Base-by-base conservation (phyloP, 64 coral and sea anemone species). In the Stichodactyla helianthus region DNA sequence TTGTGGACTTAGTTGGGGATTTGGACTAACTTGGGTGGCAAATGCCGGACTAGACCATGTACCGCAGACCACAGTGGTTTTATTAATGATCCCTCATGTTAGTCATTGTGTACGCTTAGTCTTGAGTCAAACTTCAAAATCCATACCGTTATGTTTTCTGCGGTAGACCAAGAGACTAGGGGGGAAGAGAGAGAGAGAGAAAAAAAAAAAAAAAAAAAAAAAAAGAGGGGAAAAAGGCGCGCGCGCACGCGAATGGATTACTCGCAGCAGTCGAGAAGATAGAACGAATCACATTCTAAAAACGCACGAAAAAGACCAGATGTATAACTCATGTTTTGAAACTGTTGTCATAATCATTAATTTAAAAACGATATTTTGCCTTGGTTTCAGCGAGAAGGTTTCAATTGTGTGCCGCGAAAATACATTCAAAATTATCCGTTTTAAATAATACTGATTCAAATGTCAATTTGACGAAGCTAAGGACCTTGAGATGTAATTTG, bases 121-220 rank as follows among this genome's bases (percentile, higher is more conserved):
- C 67, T 71, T 54, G 78, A 81, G n/a, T 19, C 52, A 51, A 81
- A 81, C 78, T 81, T 74, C 68, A 74, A 35, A 27, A 74, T 74
- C 12, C 27, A 12, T 6, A 74, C 68, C 68, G 68, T 74, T 74
- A 74, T 74, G 27, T 74, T 31, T 74, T 74, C 12, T 74, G 68
- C 12, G 68, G 68, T 44, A 44, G 35, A 44, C 35, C 35, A 44
- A 44, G 35, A 44, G 35, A 44, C 35, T 0, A n/a, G 35, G 2
- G 2, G 35, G 35, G 35, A 44, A 44, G 0, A 44, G 35, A 44
- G 35, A 44, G 35, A 44, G 1, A n/a, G n/a, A n/a, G n/a, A n/a
- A n/a, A n/a, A n/a, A n/a, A n/a, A n/a, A n/a, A n/a, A n/a, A n/a
- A n/a, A n/a, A n/a, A n/a, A n/a, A n/a, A n/a, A 81, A 23, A 81